A percentile compares a stretch with the other conserved stretches of the same genome.
These are phyloP conservation scores for Scaptodrosophila lebanonensis DNA, from an alignment of 1,140 invertebrate genomes.

Conservation along the genomic window DNA sequence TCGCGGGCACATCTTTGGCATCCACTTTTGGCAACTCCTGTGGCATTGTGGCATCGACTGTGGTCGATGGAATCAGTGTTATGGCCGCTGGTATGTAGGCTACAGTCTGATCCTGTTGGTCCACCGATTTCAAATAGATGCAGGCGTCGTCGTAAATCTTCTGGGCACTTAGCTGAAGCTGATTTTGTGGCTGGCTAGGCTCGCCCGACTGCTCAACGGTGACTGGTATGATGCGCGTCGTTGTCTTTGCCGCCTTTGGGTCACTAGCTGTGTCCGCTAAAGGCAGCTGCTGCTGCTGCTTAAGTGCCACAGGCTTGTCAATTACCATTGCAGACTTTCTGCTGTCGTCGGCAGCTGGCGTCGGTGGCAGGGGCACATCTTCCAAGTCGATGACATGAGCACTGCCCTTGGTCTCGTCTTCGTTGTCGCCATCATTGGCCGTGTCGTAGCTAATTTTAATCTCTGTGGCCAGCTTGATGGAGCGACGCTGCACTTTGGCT, in stretches of 20 bases:
- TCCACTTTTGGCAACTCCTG: slow-evolving; percentile 1
- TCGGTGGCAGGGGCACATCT: slow-evolving; percentile 49
- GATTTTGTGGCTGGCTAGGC: slow-evolving; percentile 4
- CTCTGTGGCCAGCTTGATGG: slow-evolving; percentile 68
- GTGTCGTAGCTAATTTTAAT: slow-evolving; percentile 61
- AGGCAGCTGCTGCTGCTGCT: slow-evolving; percentile 63
- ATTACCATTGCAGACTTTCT: slow-evolving; percentile 28
- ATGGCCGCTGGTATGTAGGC: slow-evolving; percentile 40
- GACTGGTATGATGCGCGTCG: slow-evolving; percentile 48
- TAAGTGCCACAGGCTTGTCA: slow-evolving; percentile 64
- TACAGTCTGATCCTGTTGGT: slow-evolving; percentile 48
- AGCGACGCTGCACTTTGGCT: slow-evolving; percentile 55
- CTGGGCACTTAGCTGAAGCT: slow-evolving; percentile 34
- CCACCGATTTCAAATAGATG: slow-evolving; percentile 47
- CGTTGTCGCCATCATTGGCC: slow-evolving; percentile 51
- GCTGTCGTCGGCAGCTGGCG: slow-evolving; percentile 32
- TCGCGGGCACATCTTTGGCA: slow-evolving; percentile 12
- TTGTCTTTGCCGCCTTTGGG: neutral
- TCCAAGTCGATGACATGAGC: slow-evolving; percentile 51
- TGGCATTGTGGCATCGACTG: slow-evolving; percentile 8
- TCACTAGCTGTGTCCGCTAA: slow-evolving; percentile 36
- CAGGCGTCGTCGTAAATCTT: slow-evolving; percentile 66
- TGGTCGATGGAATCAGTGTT: slow-evolving; percentile 22
- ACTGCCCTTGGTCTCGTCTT: slow-evolving; percentile 45
- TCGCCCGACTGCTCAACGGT: slow-evolving; percentile 21